Conservation (phyloP, 2,113 vertebrate genomes). For the Hydrolagus affinis region DNA sequence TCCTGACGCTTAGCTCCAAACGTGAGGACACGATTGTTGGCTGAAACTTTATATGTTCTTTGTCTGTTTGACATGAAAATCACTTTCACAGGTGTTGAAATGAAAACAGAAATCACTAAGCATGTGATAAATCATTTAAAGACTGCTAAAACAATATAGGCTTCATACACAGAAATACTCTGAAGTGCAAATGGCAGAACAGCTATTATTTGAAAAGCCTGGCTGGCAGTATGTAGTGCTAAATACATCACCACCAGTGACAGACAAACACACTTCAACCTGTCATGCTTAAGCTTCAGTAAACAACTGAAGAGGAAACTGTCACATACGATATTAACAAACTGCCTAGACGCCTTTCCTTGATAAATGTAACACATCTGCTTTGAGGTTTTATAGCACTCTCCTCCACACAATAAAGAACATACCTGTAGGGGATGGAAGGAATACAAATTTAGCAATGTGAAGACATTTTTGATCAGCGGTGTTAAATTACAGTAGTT, state of each 20-base stretch:
- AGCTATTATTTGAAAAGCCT: conserved; percentile 3
- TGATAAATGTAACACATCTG: neutral
- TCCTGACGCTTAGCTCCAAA: conserved; percentile 38
- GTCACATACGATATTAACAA: neutral
- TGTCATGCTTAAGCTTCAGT: neutral
- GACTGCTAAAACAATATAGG: conserved; percentile 8
- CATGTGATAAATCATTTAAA: conserved; percentile 23
- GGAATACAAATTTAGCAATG: too few species aligned
- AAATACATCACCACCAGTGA: neutral
- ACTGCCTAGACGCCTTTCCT: neutral
- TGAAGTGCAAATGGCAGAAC: neutral
- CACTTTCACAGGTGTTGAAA: conserved; percentile 46
- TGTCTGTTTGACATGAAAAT: conserved; percentile 37
- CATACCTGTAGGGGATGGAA: neutral
- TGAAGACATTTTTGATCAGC: neutral
- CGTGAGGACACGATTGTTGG: conserved; percentile 35
- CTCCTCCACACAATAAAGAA: neutral
- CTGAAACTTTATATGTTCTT: conserved; percentile 42
- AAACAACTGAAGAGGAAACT: neutral
- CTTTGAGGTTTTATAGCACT: neutral
- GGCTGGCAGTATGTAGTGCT: neutral
- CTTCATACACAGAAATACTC: conserved; percentile 21
- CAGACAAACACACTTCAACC: neutral
- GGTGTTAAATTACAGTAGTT: neutral
- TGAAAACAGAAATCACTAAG: conserved; percentile 42